A percentile compares a stretch with the other conserved stretches of the same genome.
Conservation (phyloP, 2,888 invertebrate species). For the Antitype chi region DNA sequence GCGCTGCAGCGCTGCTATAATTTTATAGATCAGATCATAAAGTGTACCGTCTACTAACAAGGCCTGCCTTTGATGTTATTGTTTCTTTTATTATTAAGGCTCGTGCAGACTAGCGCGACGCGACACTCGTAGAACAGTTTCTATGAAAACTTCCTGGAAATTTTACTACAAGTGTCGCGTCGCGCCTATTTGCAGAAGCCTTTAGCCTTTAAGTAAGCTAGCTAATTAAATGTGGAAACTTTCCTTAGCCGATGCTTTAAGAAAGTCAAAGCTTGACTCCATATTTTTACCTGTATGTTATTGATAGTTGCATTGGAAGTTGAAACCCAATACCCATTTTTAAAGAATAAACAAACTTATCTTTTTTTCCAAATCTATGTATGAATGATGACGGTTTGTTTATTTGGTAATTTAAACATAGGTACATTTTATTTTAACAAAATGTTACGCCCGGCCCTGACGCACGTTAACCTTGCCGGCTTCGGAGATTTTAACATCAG, state of each 20-base stretch:
- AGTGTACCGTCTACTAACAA: constrained; percentile 17
- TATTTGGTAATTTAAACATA: constrained; percentile 13
- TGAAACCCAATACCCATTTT: no score
- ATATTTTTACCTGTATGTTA: background rate
- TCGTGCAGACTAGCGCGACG: no score
- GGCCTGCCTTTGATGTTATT: constrained; percentile 12
- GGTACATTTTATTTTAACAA: constrained; percentile 19
- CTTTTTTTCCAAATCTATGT: background rate
- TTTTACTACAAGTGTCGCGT: no score
- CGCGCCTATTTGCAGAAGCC: no score
- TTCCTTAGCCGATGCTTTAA: background rate
- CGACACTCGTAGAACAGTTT: no score
- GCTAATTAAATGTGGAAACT: background rate
- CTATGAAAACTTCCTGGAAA: no score
- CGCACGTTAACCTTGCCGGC: constrained; percentile 39
- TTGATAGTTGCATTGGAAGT: background rate
- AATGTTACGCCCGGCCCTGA: constrained; percentile 37
- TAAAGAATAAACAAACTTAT: no score
- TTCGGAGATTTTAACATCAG: constrained; percentile 35
- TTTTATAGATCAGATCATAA: constrained; percentile 6
- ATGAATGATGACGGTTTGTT: constrained; percentile 2
- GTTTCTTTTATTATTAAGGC: background rate
- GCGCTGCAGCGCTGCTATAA: background rate
- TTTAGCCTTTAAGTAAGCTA: background rate
- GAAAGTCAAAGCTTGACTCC: background rate